These are phyloP conservation scores for Cirrhinus mrigala DNA, from an alignment of 2,797 vertebrate genomes.

Conservation along the genomic window DNA sequence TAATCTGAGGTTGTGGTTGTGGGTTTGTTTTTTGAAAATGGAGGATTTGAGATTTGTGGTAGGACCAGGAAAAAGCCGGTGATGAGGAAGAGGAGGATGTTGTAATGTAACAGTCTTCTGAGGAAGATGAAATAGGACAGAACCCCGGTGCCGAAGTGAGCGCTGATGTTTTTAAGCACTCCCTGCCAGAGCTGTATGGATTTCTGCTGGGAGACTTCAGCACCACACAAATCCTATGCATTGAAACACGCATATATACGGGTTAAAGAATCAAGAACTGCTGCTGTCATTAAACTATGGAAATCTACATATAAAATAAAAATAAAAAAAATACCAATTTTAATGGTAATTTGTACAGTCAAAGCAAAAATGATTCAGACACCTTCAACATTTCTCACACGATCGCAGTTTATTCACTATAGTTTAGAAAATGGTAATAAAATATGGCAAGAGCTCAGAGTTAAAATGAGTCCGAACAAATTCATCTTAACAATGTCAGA, in stretches of 20 bases:
- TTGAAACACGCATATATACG: background rate
- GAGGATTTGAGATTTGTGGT: slow-evolving; percentile 72
- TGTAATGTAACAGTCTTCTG: slow-evolving; percentile 83
- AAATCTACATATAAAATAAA: background rate
- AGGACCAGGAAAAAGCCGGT: slow-evolving; percentile 80
- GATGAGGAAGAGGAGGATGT: slow-evolving; percentile 77
- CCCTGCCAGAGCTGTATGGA: slow-evolving; percentile 77
- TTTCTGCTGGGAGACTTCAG: slow-evolving; percentile 65
- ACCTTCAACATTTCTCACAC: no score
- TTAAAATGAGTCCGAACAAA: no score
- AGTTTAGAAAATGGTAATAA: no score
- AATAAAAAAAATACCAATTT: no score
- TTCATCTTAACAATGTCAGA: no score
- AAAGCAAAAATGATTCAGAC: no score
- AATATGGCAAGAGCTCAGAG: no score
- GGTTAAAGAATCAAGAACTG: background rate
- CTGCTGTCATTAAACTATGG: background rate
- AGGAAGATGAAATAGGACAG: slow-evolving; percentile 92
- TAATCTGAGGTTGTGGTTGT: background rate
- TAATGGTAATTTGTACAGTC: background rate
- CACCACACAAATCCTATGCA: slow-evolving; percentile 4
- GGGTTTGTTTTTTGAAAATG: background rate
- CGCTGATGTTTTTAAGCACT: slow-evolving; percentile 81
- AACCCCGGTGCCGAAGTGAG: slow-evolving; percentile 87
- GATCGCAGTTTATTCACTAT: no score